Percentiles rank a stretch among this genome's conserved stretches.
phyloP scores from a whole-genome alignment of 2,888 invertebrate species.

The Ophioninae sp. region DNA sequence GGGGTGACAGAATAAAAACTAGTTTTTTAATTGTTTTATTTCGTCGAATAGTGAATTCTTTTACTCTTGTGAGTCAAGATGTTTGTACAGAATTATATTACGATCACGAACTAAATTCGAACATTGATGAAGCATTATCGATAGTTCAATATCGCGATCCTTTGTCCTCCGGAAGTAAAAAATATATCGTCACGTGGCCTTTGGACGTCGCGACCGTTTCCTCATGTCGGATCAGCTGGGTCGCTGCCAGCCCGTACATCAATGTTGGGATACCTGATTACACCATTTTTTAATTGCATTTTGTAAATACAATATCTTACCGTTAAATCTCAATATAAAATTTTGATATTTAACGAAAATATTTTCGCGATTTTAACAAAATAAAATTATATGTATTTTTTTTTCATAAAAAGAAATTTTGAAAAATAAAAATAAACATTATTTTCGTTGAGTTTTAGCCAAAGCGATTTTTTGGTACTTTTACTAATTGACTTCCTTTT shows the following conservation, averaged over 20 bases:
- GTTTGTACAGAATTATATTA: not conserved
- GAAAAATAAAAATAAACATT: too few species aligned
- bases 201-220: constrained; percentile 89
- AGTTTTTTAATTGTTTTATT: constrained; percentile 21
- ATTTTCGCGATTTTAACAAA: too few species aligned
- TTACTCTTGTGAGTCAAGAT: not conserved
- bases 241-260: constrained; percentile 94
- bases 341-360: too few species aligned
- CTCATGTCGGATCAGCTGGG: constrained; percentile 88
- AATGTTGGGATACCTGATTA: constrained; percentile 92
- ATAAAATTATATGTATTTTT: too few species aligned
- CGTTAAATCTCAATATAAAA: too few species aligned
- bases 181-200: constrained; percentile 91
- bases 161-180: constrained; percentile 94
- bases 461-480: too few species aligned
- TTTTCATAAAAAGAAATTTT: too few species aligned
- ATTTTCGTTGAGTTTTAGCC: too few species aligned
- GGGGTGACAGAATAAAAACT: too few species aligned
- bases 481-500: too few species aligned
- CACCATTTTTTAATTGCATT: not conserved
- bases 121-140: constrained; percentile 6
- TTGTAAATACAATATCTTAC: too few species aligned
- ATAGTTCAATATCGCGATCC: constrained; percentile 85
- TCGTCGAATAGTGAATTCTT: constrained; percentile 34
- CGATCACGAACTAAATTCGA: not conserved